A percentile compares a stretch with the other conserved stretches of the same genome.
phyloP scores from a whole-genome alignment of 2,113 vertebrate species.

The Poeciliopsis occidentalis region DNA sequence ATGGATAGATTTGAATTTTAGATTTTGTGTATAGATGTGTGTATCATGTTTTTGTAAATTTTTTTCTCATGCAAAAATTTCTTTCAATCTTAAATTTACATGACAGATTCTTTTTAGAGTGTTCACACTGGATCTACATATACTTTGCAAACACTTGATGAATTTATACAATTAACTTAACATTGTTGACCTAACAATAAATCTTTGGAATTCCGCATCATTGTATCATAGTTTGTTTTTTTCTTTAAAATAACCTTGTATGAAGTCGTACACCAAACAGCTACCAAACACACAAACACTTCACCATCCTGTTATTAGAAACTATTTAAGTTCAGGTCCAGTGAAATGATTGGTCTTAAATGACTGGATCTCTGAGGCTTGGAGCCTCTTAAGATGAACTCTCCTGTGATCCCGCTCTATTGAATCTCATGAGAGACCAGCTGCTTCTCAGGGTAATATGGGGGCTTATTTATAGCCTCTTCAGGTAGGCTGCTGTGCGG shows the following conservation, averaged over 20 bases:
- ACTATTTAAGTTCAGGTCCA: not conserved
- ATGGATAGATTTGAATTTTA: too few species aligned
- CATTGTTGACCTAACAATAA: too few species aligned
- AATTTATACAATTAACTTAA: too few species aligned
- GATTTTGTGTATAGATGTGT: too few species aligned
- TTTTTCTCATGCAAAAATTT: too few species aligned
- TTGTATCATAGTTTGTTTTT: too few species aligned
- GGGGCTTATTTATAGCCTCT: constrained; percentile 30
- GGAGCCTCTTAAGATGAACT: not conserved
- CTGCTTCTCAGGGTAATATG: constrained; percentile 6
- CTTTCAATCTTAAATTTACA: too few species aligned
- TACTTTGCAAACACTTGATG: too few species aligned
- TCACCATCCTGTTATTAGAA: not conserved
- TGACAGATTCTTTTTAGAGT: too few species aligned
- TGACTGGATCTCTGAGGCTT: not conserved
- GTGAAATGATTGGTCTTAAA: not conserved
- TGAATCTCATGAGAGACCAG: constrained; percentile 7
- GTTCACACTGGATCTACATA: too few species aligned
- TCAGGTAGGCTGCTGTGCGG: constrained; percentile 40
- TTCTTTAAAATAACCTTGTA: not conserved
- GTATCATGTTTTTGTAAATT: too few species aligned
- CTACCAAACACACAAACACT: not conserved
- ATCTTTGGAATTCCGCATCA: not conserved
- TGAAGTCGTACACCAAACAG: not conserved
- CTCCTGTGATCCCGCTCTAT: not conserved